Conservation (phyloP, 2,888 invertebrate genomes). For the Polylopha cassiicola region DNA sequence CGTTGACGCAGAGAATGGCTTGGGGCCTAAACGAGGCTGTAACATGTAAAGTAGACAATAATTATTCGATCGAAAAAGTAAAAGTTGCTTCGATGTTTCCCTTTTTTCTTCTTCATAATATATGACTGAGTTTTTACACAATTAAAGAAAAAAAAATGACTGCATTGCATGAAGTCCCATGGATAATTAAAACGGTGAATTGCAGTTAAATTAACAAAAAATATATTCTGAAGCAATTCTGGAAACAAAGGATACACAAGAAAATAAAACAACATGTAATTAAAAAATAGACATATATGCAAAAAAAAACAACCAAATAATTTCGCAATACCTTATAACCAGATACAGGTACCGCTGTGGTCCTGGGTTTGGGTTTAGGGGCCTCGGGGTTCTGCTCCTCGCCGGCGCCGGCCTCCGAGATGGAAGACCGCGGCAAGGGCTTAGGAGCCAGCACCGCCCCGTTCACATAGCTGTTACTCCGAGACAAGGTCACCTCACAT, state of each 20-base stretch:
- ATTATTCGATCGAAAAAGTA: no score
- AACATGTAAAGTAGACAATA: conserved; percentile 20
- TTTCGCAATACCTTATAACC: conserved; percentile 85
- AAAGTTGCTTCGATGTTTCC: no score
- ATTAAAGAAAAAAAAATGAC: no score
- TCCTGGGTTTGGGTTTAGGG: conserved; percentile 83
- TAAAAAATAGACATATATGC: not conserved
- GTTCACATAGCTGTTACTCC: conserved; percentile 64
- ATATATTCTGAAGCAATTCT: no score
- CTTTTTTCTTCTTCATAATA: no score
- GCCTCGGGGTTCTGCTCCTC: conserved; percentile 66
- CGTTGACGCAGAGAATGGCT: conserved; percentile 88
- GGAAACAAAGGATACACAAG: conserved; percentile 17
- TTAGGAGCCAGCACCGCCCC: conserved; percentile 80
- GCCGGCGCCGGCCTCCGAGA: conserved; percentile 80
- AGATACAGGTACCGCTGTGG: conserved; percentile 79
- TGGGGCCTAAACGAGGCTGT: conserved; percentile 90
- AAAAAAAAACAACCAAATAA: conserved; percentile 20
- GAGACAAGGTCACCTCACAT: conserved; percentile 47
- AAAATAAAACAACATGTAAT: conserved; percentile 21
- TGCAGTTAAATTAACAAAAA: no score
- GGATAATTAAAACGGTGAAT: no score
- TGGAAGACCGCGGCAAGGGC: conserved; percentile 87
- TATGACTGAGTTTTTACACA: no score
- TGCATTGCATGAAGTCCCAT: no score